phyloP scores from a whole-genome alignment of 2,888 invertebrate species.

The Acronicta aceris region DNA sequence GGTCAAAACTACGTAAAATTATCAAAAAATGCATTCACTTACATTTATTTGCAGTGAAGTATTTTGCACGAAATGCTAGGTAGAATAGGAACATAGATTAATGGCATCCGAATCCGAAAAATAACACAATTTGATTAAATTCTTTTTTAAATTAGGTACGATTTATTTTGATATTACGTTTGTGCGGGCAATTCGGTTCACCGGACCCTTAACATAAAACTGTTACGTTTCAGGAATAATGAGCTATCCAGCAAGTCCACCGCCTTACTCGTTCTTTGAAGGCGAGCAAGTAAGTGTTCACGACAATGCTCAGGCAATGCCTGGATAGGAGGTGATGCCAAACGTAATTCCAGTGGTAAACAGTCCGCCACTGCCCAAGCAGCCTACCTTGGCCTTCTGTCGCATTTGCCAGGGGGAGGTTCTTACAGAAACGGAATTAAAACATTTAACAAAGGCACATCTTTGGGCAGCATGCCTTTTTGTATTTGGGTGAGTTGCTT shows the following conservation, averaged over 20 bases:
- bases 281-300: not conserved
- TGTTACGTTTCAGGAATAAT: constrained; percentile 28
- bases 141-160: no score
- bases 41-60: no score
- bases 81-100: no score
- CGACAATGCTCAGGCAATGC: constrained; percentile 23
- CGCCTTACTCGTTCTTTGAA: constrained; percentile 20
- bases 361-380: constrained; percentile 70
- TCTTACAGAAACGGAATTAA: constrained; percentile 23
- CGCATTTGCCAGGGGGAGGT: constrained; percentile 82
- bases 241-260: constrained; percentile 29
- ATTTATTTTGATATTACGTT: no score
- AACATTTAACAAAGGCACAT: constrained; percentile 32
- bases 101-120: no score
- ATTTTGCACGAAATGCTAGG: no score
- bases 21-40: no score
- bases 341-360: constrained; percentile 13
- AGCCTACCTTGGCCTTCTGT: constrained; percentile 77
- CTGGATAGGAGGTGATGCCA: constrained; percentile 3
- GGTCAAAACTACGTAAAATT: no score
- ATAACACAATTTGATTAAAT: no score
- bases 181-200: no score
- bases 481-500: constrained; percentile 44
- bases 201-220: no score
- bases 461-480: constrained; percentile 34